These are phyloP conservation scores for Sclerurus mexicanus DNA, from an alignment of 2,113 vertebrate species.

Conservation along the genomic window DNA sequence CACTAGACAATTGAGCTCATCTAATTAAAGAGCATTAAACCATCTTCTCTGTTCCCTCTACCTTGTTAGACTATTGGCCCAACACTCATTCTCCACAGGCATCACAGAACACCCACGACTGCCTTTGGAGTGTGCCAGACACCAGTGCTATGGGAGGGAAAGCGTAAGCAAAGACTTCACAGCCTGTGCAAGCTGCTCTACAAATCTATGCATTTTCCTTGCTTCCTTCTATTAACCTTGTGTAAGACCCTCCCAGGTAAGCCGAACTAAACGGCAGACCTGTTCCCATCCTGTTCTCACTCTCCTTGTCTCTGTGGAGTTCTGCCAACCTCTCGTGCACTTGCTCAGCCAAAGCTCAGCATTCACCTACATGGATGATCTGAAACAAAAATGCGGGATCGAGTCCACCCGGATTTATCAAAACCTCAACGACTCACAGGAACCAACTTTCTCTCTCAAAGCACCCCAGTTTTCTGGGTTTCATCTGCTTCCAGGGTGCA, in stretches of 20 bases:
- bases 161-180: not conserved
- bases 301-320: not conserved
- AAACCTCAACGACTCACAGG: not conserved
- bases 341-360: not conserved
- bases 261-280: rapidly evolving
- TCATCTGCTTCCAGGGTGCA: not conserved
- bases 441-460: not conserved
- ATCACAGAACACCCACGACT: not conserved
- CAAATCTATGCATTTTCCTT: not conserved
- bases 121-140: not conserved
- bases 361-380: not conserved
- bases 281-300: not conserved
- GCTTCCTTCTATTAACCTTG: not conserved
- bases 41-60: not conserved
- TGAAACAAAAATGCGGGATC: not conserved
- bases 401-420: not conserved
- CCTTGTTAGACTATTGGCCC: not conserved
- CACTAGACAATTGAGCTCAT: not conserved
- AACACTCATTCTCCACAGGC: not conserved
- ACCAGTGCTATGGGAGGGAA: not conserved
- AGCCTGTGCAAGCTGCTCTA: rapidly evolving
- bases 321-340: not conserved
- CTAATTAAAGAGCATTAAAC: not conserved
- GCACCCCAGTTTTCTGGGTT: not conserved
- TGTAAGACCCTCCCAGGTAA: not conserved